Percentiles rank a stretch among this genome's conserved stretches.
Conservation (phyloP, 2,797 vertebrate genomes). For the Ctenopoma multispine region DNA sequence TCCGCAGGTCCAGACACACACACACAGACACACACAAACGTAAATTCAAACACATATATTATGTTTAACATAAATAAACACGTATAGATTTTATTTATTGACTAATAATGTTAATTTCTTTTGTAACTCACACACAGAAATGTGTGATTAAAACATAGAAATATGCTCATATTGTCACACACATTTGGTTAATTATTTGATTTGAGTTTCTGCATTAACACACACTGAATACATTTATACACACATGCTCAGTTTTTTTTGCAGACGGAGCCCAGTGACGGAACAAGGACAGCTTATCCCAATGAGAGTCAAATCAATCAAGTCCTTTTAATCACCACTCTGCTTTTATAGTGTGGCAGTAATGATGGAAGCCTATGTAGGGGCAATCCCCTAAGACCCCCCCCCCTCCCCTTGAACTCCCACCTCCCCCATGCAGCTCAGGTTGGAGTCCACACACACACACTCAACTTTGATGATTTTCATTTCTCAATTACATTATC, state of each 20-base stretch:
- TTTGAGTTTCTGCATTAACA: slow-evolving; percentile 38
- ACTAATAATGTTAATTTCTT: not conserved
- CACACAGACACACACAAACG: not conserved
- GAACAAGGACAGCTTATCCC: slow-evolving; percentile 84
- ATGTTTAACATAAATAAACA: not conserved
- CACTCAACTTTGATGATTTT: slow-evolving; percentile 83
- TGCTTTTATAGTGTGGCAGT: slow-evolving; percentile 87
- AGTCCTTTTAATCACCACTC: slow-evolving; percentile 88
- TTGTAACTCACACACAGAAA: not conserved
- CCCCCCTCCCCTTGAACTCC: slow-evolving; percentile 1
- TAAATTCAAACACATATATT: not conserved
- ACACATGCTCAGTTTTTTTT: slow-evolving; percentile 3
- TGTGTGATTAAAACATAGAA: not conserved
- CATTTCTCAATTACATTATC: slow-evolving; percentile 90
- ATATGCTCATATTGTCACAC: not conserved
- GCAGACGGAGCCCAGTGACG: slow-evolving; percentile 60
- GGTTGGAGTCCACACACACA: slow-evolving; percentile 69
- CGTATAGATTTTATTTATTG: not conserved
- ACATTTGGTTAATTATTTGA: slow-evolving; percentile 21
- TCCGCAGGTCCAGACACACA: slow-evolving; percentile 23
- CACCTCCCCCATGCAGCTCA: slow-evolving; percentile 52
- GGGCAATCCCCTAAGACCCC: slow-evolving; percentile 83
- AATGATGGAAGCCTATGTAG: slow-evolving; percentile 86
- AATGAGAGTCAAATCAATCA: slow-evolving; percentile 89
- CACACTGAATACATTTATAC: slow-evolving; percentile 29